These are phyloP conservation scores for Craseonycteris thonglongyai DNA, from an alignment of 2,113 vertebrate genomes.

Conservation along the genomic window DNA sequence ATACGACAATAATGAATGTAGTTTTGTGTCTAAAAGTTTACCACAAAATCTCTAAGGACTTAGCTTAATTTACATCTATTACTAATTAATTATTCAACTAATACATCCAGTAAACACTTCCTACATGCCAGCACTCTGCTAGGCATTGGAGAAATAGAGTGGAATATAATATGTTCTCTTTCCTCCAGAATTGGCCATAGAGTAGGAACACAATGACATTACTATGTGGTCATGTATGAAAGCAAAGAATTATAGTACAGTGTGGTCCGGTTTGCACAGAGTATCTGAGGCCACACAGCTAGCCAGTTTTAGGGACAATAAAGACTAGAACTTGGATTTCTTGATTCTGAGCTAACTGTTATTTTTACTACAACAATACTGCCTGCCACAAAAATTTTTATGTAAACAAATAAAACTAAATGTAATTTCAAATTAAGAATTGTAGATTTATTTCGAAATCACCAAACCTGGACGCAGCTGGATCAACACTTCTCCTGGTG, in stretches of 20 bases:
- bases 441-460: slow-evolving; percentile 46
- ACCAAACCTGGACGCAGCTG: slow-evolving; percentile 89
- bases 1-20: neutral
- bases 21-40: slow-evolving; percentile 21
- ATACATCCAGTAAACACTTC: neutral
- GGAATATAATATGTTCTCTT: neutral
- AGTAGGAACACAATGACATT: neutral
- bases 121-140: neutral
- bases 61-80: slow-evolving; percentile 20
- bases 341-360: neutral
- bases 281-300: neutral
- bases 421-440: neutral
- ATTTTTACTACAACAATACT: neutral
- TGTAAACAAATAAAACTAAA: neutral
- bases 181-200: neutral
- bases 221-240: neutral
- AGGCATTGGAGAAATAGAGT: neutral
- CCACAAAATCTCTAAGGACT: neutral
- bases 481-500: slow-evolving; percentile 86
- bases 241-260: neutral
- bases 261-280: neutral
- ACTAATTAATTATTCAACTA: neutral
- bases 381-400: neutral
- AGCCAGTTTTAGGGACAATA: neutral
- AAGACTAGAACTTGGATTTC: neutral